Conservation (phyloP, 2,888 invertebrate genomes). For the Drosophila infuscata region DNA sequence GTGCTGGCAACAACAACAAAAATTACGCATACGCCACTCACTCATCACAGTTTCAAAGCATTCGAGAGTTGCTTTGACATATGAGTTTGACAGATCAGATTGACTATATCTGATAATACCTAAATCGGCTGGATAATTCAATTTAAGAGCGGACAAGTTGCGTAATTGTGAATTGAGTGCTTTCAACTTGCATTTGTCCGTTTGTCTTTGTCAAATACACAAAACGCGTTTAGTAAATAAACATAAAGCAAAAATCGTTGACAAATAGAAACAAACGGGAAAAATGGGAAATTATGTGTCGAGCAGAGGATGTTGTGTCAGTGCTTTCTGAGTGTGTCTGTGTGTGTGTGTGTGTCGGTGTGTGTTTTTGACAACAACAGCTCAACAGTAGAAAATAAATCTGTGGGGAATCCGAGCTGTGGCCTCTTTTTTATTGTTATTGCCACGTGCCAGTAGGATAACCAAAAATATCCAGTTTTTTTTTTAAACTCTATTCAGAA, state of each 20-base stretch:
- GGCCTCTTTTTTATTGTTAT: constrained; percentile 44
- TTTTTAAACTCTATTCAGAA: background rate
- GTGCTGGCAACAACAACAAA: constrained; percentile 39
- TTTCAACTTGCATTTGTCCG: background rate
- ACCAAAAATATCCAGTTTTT: background rate
- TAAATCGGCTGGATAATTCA: background rate
- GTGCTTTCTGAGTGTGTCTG: constrained; percentile 7
- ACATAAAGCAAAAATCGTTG: constrained; percentile 34
- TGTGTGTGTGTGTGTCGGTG: constrained; percentile 4
- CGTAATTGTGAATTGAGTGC: constrained; percentile 15
- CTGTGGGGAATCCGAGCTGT: constrained; percentile 46
- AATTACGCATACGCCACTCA: constrained; percentile 28
- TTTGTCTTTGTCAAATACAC: constrained; percentile 43
- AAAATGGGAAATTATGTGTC: background rate
- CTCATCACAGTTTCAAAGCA: constrained; percentile 2
- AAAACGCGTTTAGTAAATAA: constrained; percentile 44
- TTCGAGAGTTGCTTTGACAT: constrained; percentile 2
- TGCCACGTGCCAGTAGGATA: background rate
- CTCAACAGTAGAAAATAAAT: constrained; percentile 24
- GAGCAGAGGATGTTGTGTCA: constrained; percentile 22
- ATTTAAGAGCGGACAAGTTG: constrained; percentile 20
- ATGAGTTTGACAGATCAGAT: constrained; percentile 10
- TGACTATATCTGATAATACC: background rate
- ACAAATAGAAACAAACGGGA: constrained; percentile 4
- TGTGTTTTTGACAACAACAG: constrained; percentile 33